Conservation (phyloP, 2,888 invertebrate species). For the Pollenia griseotomentosa region DNA sequence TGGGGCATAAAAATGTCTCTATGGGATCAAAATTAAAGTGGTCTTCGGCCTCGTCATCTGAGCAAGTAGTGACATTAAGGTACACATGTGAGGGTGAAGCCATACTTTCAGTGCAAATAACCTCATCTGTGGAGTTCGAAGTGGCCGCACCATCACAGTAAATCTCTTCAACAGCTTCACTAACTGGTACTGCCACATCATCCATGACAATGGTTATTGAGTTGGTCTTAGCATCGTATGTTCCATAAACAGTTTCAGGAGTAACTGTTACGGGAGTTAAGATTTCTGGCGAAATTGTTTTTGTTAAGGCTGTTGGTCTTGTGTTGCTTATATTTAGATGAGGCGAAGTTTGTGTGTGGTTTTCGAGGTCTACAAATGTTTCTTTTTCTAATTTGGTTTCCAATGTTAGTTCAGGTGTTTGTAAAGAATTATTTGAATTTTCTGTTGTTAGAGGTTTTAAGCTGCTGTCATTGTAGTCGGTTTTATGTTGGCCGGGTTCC, state of each 20-base stretch:
- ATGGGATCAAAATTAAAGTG: conserved; percentile 80
- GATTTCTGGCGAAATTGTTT: conserved; percentile 31
- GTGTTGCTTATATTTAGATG: conserved; percentile 83
- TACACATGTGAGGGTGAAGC: conserved; percentile 81
- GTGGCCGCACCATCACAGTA: conserved; percentile 84
- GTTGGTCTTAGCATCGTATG: conserved; percentile 89
- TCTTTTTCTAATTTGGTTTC: conserved; percentile 59
- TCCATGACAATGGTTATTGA: conserved; percentile 90
- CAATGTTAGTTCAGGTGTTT: conserved; percentile 57
- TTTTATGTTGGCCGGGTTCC: conserved; percentile 89
- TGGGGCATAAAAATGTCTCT: conserved; percentile 79
- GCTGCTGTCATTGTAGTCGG: conserved; percentile 84
- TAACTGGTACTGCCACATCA: conserved; percentile 85
- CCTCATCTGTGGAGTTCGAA: conserved; percentile 76
- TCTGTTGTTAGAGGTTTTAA: conserved; percentile 77
- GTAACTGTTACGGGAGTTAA: conserved; percentile 72
- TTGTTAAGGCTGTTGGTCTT: conserved; percentile 80
- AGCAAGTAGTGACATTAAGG: conserved; percentile 78
- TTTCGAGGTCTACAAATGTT: conserved; percentile 63
- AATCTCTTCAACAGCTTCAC: conserved; percentile 84
- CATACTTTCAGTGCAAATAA: conserved; percentile 78
- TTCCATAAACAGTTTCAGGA: conserved; percentile 88
- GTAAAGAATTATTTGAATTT: conserved; percentile 29
- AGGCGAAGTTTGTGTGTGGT: not conserved
- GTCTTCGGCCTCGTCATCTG: conserved; percentile 78